phyloP scores from a whole-genome alignment of 2,113 vertebrate species.

The Ammodramus savannarum region DNA sequence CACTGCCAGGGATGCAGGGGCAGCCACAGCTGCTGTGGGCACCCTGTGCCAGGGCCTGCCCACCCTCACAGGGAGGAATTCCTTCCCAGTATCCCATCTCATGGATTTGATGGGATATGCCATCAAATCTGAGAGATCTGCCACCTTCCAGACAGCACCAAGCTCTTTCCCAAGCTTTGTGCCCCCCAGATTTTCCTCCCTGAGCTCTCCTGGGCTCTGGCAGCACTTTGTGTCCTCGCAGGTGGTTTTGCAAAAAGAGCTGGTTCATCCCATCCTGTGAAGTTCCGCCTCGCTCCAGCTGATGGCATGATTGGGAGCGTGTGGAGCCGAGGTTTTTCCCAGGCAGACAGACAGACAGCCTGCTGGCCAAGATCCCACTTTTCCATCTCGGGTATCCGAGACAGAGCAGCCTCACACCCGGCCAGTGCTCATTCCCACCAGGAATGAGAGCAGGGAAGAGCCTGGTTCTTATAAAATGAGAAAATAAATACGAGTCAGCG shows the following conservation, averaged over 20 bases:
- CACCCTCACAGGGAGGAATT: fast-evolving
- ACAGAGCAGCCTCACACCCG: not conserved
- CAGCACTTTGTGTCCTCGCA: not conserved
- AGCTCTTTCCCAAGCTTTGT: not conserved
- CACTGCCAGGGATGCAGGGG: not conserved
- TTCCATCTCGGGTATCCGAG: not conserved
- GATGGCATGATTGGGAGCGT: not conserved
- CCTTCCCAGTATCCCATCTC: no score
- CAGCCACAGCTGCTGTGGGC: not conserved
- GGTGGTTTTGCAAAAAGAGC: fast-evolving
- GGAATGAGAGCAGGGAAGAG: not conserved
- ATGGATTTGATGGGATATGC: not conserved
- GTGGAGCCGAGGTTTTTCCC: not conserved
- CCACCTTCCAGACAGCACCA: not conserved
- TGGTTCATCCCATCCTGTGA: fast-evolving
- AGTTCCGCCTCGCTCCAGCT: not conserved
- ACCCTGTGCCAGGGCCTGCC: fast-evolving
- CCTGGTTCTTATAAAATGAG: conserved; percentile 29
- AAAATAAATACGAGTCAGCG: not conserved
- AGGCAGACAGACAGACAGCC: not conserved
- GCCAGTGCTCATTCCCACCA: not conserved
- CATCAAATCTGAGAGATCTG: not conserved
- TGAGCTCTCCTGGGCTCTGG: fast-evolving
- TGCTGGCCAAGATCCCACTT: not conserved
- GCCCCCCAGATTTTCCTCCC: not conserved